Conservation (phyloP, 2,797 vertebrate genomes). For the Sebastolobus alascanus region DNA sequence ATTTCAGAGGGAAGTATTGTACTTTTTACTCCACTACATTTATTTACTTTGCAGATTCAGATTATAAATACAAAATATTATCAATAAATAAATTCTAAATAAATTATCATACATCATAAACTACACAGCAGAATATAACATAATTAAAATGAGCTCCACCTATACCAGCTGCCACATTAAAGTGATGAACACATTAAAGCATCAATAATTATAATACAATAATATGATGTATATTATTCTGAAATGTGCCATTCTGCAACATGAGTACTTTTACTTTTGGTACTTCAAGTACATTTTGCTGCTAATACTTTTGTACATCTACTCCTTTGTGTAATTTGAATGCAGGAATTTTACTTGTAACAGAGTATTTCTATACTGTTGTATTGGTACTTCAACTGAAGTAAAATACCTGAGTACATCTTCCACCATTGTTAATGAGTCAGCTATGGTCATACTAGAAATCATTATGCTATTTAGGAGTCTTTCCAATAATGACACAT, state of each 20-base stretch:
- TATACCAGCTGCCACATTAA: background rate
- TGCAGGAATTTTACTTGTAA: no score
- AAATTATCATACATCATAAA: background rate
- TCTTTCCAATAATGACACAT: background rate
- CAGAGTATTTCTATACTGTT: no score
- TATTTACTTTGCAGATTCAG: background rate
- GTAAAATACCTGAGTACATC: no score
- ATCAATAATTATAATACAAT: background rate
- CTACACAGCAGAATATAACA: background rate
- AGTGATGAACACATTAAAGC: background rate
- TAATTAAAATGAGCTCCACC: no score
- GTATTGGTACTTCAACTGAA: no score
- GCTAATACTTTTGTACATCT: background rate
- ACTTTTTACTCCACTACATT: background rate
- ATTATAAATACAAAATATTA: background rate
- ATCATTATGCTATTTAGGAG: background rate
- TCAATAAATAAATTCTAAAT: background rate
- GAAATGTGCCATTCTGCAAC: background rate
- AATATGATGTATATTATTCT: background rate
- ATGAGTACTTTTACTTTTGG: background rate
- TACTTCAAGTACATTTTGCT: background rate
- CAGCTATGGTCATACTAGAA: background rate
- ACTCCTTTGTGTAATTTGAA: no score
- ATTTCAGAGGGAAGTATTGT: background rate
- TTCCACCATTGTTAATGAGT: no score